Base-by-base conservation (phyloP, 2,797 vertebrate species). In the Benthosema pterotum region DNA sequence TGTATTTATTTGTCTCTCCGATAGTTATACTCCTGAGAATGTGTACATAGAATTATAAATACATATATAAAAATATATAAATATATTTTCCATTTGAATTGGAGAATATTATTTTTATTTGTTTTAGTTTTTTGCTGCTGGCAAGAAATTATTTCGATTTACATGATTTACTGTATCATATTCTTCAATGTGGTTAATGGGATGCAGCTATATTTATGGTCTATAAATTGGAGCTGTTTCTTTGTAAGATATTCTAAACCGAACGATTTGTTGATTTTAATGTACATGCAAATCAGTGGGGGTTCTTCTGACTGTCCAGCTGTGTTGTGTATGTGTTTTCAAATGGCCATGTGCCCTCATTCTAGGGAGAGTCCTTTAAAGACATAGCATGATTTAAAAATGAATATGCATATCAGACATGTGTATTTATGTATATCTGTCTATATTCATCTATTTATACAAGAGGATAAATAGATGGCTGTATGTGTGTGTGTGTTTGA, bases 1-100 rank as follows among this genome's bases (percentile, higher is more conserved):
- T 83, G 73, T 88, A 82, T 89, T 87, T 86, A 82, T 89, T 82
- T 86, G 78, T 77, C 58, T 71, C 80, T 85, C 79, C 78, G 79
- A 75, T 87, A 76, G 83, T 89, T 77, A 85, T 91, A 83, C 80
- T 85, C 79, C 82, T 69, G 72, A 87, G 78, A 85, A 89, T 85
- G 82, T 93, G 91, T 94, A 93, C 80, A 92, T 91, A 93, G 84
- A 87, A 87, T 79, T 92, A 92, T 92, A 93, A 92, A 93, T 91
- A 92, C 83, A 92, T 90, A 91, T 92, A 91, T 88, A 90, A 90
- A 91, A 88, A 92, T 92, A 92, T 90, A 91, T 81, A 92, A 89
- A 91, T 93, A 91, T 93, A 93, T 94, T 93, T 93, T 93, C 90
- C 88, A 91, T 92, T 90, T 92, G 80, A 90, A 93, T 92, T 79